Evolutionary conservation across 1,140 invertebrate genomes (phyloP), one percentile per base, ranked within the genome.

Genomic region (Atta texana): DNA sequence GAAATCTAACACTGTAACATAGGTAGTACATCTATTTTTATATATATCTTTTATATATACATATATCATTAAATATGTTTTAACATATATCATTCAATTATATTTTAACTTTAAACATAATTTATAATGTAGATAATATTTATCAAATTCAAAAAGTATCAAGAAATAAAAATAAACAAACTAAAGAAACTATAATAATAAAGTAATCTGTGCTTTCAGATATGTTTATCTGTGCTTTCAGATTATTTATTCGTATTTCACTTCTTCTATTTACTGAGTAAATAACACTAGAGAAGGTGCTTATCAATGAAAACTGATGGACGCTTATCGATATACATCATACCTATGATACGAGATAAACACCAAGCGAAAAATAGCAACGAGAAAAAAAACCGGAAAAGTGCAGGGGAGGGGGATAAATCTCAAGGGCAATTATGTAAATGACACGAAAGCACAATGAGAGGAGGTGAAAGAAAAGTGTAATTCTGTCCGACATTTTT

Each of bases 381-480:
- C 69, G 3, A 61, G 61, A 68, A 86, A 75, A 31, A 71, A 88
- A 82, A 87, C n/a, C 53, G 77, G 28, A 68, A 87, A 87, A 76
- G 24, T 53, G 24, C 34, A 51, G 71, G 28, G 18, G 72, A 18
- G 34, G 28, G 21, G 34, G 18, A 49, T 51, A 68, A 53, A 72
- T 88, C 31, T 57, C 57, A 88, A 76, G 63, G 51, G 16, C 51
- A 59, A 87, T 88, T 88, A 88, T 69, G 69, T 71, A 82, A 87
- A 88, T 87, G 63, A 80, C 71, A 28, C 14, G 21, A 55, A 63
- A 57, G 49, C 49, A 74, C 86, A 84, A 87, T 71, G 51, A 76
- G 55, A 39, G 49, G 44, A 69, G 31, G 71, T 55, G 10, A 71
- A 87, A 71, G 77, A 6, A 71, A 87, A 71, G 71, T 76, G 55